phyloP scores from a whole-genome alignment of 2,113 vertebrate species.

The Enhydra lutris region DNA sequence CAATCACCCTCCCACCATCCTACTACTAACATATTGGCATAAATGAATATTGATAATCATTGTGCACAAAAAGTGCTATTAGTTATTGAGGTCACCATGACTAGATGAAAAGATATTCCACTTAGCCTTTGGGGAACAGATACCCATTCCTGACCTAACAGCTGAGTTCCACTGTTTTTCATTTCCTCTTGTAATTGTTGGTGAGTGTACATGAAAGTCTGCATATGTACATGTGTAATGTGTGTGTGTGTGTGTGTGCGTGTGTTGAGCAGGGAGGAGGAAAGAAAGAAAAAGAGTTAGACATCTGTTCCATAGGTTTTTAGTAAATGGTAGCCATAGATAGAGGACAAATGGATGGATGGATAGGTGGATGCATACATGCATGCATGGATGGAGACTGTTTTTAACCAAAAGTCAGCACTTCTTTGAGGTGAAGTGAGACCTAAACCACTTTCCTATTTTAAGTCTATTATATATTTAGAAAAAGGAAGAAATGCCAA shows the following conservation, averaged over 20 bases:
- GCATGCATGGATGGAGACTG: not conserved
- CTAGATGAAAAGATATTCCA: not conserved
- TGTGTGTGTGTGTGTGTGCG: not conserved
- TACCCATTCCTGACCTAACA: not conserved
- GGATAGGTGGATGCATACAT: not conserved
- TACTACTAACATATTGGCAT: not conserved
- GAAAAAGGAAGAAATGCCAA: not conserved
- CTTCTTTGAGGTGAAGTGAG: not conserved
- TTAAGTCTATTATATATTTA: not conserved
- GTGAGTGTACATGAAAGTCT: not conserved
- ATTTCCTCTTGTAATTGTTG: not conserved
- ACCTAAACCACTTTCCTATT: not conserved
- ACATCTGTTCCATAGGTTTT: not conserved
- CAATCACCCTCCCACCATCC: not conserved
- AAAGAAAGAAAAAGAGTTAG: not conserved
- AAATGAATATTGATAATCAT: not conserved
- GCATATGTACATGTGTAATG: not conserved
- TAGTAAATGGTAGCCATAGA: not conserved
- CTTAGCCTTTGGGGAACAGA: not conserved
- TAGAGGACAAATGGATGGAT: not conserved
- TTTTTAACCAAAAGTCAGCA: conserved; percentile 17
- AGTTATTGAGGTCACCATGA: not conserved
- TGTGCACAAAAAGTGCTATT: not conserved
- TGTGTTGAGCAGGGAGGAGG: not conserved
- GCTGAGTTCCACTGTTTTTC: not conserved